Evolutionary conservation across 2,797 vertebrate species (phyloP).

Genomic region (Sebastes diaconus): DNA sequence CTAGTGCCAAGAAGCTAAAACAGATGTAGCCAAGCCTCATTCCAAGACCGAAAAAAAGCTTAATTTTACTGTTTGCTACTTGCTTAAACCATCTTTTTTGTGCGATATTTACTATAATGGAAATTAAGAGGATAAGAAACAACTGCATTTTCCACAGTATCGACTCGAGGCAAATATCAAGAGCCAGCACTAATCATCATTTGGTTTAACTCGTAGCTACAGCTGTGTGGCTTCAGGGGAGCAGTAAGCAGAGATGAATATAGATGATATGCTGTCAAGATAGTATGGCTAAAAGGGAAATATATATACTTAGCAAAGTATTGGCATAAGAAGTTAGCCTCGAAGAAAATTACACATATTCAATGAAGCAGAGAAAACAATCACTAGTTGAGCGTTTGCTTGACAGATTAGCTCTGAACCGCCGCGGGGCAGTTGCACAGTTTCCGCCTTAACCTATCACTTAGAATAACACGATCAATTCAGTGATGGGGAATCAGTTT

Average conservation of each 20-base stretch:
- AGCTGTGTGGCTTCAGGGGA: constrained; percentile 34
- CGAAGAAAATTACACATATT: constrained; percentile 35
- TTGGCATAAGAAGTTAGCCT: constrained; percentile 33
- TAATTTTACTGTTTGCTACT: neutral
- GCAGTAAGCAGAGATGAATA: constrained; percentile 24
- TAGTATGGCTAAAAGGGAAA: constrained; percentile 32
- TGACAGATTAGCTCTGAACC: constrained; percentile 37
- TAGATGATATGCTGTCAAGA: constrained; percentile 39
- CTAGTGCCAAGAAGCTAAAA: neutral
- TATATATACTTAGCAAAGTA: constrained; percentile 34
- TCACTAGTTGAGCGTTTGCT: constrained; percentile 38
- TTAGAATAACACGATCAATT: constrained; percentile 24
- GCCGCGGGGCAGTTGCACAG: constrained; percentile 1
- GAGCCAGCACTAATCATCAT: constrained; percentile 12
- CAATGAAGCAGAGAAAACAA: constrained; percentile 46
- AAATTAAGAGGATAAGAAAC: neutral
- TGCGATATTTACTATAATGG: neutral
- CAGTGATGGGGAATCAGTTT: constrained; percentile 7
- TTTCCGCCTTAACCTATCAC: constrained; percentile 25
- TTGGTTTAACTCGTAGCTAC: constrained; percentile 14
- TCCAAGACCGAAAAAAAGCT: neutral
- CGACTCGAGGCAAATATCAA: neutral
- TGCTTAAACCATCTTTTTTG: neutral
- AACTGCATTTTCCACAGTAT: neutral
- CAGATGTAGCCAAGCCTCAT: neutral